Evolutionary conservation across 2,888 invertebrate species (phyloP), one percentile per base, ranked within the genome.

Genomic region (Rotaria magnacalcarata): DNA sequence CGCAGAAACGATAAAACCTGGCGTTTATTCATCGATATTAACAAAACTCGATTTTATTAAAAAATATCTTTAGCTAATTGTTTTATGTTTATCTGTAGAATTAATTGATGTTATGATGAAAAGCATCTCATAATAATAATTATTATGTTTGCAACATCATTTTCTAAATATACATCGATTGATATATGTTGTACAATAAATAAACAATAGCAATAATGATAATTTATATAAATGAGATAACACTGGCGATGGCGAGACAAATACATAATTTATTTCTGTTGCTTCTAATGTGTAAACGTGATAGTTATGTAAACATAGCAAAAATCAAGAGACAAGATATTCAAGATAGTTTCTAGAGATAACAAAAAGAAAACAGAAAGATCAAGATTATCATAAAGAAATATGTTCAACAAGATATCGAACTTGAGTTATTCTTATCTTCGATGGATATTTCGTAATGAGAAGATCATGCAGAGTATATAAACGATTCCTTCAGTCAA

Each of bases 11-110:
- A 80, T 80, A 24, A 6, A 47, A 80, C 75, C 75, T 47, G 75
- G 75, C 24, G 75, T 80, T 24, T 80, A 80, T 80, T 80, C 75
- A 47, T 80, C 75, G 24, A 24, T 80, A 21, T 21, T n/a, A 11
- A 10, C 19, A 47, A 80, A 80, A 47, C n/a, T 80, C 10, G 47
- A 80, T 80, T 80, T 80, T 24, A 80, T 80, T 80, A 80, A 47
- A 80, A 80, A 80, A 80, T 80, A 80, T 80, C 47, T 80, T 24
- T 80, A 80, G 43, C 47, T 80, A 24, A 24, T 24, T 67, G 10
- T 67, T 67, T 11, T 67, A 5, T 2, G 8, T 56, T 10, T 58
- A 6, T 58, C 7, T 24, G 7, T 21, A 67, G 67, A 21, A 3
- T 21, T 56, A 56, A 56, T 56, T 3, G 21, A 21, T 34, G 34